These are phyloP conservation scores for Anodontia alba DNA, from an alignment of 2,888 invertebrate genomes.

Conservation along the genomic window DNA sequence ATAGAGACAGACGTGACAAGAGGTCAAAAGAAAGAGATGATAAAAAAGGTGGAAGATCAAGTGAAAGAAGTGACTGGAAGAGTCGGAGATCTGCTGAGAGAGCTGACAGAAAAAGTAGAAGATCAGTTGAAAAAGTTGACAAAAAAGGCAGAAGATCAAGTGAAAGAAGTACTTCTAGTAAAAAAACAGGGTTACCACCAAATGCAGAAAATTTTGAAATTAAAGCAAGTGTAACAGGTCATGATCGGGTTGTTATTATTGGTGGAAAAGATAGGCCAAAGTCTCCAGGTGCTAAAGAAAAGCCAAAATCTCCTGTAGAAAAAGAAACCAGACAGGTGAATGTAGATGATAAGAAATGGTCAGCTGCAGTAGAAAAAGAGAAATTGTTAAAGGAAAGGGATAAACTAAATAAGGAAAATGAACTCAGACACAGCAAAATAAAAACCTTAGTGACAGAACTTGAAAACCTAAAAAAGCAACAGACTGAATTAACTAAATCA, in stretches of 20 bases:
- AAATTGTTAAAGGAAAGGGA: conserved; percentile 25
- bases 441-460: conserved; percentile 73
- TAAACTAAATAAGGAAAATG: conserved; percentile 60
- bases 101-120: background rate
- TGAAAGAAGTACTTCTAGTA: conserved; percentile 29
- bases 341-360: background rate
- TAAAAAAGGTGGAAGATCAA: background rate
- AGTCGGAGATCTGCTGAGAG: conserved; percentile 1
- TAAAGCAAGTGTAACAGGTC: conserved; percentile 18
- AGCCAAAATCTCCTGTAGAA: conserved; percentile 26
- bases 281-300: conserved; percentile 29
- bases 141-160: conserved; percentile 2
- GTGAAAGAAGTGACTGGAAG: background rate
- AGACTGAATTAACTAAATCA: conserved; percentile 80
- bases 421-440: conserved; percentile 64
- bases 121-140: conserved; percentile 25
- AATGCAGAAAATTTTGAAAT: conserved; percentile 41
- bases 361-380: conserved; percentile 8
- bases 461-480: conserved; percentile 74
- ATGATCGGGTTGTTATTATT: conserved; percentile 29
- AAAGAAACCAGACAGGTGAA: background rate
- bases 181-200: conserved; percentile 53
- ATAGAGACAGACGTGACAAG: conserved; percentile 7
- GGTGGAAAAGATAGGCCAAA: conserved; percentile 26
- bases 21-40: conserved; percentile 6